Evolutionary conservation across 2,113 vertebrate species (phyloP).

Genomic region (Nerophis lumbriciformis): DNA sequence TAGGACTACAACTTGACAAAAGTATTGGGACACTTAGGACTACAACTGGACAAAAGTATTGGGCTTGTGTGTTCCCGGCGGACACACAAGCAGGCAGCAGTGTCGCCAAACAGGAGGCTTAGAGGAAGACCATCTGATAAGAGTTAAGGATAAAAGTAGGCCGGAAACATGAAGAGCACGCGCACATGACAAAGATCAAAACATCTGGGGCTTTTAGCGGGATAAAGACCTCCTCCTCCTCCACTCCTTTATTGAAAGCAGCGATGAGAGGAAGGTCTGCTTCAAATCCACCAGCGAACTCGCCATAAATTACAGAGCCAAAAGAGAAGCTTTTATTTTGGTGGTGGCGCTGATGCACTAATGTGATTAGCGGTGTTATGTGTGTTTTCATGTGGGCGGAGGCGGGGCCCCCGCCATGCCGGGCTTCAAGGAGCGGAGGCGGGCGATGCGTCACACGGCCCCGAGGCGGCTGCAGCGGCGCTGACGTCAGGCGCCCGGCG

Average conservation of each 20-base stretch:
- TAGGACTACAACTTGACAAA: no score
- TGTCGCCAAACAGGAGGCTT: conserved; percentile 37
- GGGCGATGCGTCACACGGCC: conserved; percentile 14
- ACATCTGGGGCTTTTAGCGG: conserved; percentile 47
- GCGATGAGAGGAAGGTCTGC: conserved; percentile 47
- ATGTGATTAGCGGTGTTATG: conserved; percentile 70
- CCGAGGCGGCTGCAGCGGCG: conserved; percentile 1
- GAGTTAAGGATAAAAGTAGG: conserved; percentile 58
- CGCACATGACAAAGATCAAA: conserved; percentile 61
- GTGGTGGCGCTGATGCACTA: conserved; percentile 49
- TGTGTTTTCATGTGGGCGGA: conserved; percentile 64
- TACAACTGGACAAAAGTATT: no score
- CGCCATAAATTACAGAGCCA: conserved; percentile 67
- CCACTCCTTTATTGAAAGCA: conserved; percentile 65
- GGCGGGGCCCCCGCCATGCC: conserved; percentile 44
- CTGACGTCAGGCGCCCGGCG: no score
- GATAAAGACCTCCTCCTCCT: conserved; percentile 57
- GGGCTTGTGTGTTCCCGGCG: no score
- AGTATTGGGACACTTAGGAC: no score
- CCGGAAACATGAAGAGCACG: conserved; percentile 49
- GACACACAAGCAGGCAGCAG: conserved; percentile 33
- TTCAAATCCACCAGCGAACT: conserved; percentile 65
- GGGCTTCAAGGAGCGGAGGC: neutral
- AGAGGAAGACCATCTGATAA: conserved; percentile 63
- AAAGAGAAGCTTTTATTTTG: conserved; percentile 50